Evolutionary conservation across 2,888 invertebrate species (phyloP).

Genomic region (Netelia melanura): DNA sequence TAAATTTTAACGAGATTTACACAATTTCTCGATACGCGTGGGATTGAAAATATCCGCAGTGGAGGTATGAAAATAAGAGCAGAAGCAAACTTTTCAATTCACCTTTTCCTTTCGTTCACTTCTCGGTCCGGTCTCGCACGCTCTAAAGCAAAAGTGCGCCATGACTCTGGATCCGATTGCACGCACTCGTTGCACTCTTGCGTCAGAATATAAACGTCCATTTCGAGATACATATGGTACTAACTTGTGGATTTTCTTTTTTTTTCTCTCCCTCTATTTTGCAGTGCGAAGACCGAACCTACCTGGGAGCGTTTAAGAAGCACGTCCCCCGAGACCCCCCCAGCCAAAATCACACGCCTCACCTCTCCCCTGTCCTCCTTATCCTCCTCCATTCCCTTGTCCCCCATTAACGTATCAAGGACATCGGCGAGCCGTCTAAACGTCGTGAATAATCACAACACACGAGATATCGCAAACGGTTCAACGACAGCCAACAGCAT

Average conservation of each 20-base stretch:
- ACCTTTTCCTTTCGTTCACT: constrained; percentile 48
- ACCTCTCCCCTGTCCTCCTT: constrained; percentile 83
- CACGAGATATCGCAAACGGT: constrained; percentile 87
- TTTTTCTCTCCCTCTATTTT: constrained; percentile 62
- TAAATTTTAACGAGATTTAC: not conserved
- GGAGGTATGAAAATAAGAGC: not conserved
- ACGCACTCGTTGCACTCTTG: constrained; percentile 48
- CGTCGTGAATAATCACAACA: constrained; percentile 86
- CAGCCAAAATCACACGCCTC: constrained; percentile 83
- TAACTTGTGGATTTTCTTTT: constrained; percentile 23
- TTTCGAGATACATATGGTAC: constrained; percentile 3
- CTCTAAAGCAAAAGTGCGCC: not conserved
- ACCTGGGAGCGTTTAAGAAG: constrained; percentile 82
- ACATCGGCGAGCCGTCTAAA: constrained; percentile 82
- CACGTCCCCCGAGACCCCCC: constrained; percentile 81
- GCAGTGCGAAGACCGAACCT: constrained; percentile 82
- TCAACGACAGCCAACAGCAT: constrained; percentile 87
- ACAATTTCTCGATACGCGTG: constrained; percentile 16
- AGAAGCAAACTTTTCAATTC: constrained; percentile 1
- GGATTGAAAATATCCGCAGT: constrained; percentile 17
- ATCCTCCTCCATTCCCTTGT: constrained; percentile 81
- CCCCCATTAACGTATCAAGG: constrained; percentile 84
- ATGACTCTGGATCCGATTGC: constrained; percentile 43
- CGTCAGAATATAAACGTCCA: constrained; percentile 52
- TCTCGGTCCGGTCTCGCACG: not conserved